These are phyloP conservation scores for Stegostoma tigrinum DNA, from an alignment of 2,113 vertebrate species.

Conservation along the genomic window DNA sequence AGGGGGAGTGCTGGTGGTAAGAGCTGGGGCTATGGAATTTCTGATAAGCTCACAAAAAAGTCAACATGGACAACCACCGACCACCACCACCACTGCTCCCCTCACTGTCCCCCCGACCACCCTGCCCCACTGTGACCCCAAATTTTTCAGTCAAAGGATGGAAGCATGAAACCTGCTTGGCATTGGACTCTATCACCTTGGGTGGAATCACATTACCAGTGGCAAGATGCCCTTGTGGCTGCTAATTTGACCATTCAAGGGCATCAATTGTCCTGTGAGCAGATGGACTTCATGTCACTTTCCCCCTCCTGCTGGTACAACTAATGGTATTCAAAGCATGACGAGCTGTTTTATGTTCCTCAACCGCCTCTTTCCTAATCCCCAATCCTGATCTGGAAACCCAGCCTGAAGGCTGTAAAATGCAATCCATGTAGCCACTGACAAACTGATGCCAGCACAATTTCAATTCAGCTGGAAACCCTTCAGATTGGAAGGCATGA, in stretches of 20 bases:
- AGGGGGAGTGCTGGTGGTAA: neutral
- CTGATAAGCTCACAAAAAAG: neutral
- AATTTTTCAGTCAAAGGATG: no score
- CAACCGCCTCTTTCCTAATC: no score
- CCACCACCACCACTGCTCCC: no score
- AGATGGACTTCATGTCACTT: neutral
- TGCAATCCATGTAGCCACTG: constrained; percentile 54
- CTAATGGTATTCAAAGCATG: neutral
- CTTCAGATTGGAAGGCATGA: constrained; percentile 50
- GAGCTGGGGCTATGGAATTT: neutral
- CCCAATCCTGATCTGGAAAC: neutral
- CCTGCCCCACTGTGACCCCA: no score
- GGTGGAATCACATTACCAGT: neutral
- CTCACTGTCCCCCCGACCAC: no score
- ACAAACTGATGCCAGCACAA: constrained; percentile 69
- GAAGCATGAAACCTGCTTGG: neutral
- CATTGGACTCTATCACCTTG: neutral
- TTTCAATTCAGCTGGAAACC: constrained; percentile 57
- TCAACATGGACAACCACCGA: no score
- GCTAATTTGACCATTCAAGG: no score
- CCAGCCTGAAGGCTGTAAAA: neutral
- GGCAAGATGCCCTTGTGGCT: no score
- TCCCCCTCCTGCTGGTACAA: neutral
- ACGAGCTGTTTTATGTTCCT: neutral
- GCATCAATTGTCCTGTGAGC: neutral